Conservation (phyloP, 2,797 vertebrate genomes). For the Myiotriccus ornatus region DNA sequence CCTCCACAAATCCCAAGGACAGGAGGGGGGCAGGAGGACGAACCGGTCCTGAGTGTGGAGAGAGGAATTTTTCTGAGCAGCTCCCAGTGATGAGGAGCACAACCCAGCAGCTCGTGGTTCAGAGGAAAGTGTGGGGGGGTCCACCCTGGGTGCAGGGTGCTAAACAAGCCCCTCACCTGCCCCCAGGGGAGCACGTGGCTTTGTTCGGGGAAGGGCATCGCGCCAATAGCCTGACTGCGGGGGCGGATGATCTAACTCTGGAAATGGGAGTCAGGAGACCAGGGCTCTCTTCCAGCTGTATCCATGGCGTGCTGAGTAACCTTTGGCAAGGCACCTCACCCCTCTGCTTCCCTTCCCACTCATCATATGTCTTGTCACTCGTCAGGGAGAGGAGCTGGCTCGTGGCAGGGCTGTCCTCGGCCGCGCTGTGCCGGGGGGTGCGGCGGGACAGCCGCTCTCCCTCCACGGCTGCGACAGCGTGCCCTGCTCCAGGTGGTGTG, state of each 20-base stretch:
- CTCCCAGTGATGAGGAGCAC: background rate
- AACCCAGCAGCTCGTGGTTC: fast-evolving
- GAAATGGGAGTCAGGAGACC: background rate
- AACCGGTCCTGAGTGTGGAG: fast-evolving
- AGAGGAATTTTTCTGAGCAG: background rate
- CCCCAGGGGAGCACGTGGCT: background rate
- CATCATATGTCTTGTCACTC: slow-evolving; percentile 9
- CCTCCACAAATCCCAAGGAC: background rate
- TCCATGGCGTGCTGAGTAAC: background rate
- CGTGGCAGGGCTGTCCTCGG: background rate
- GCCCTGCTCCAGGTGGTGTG: background rate
- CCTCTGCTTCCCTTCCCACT: slow-evolving; percentile 35
- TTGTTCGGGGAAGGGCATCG: fast-evolving
- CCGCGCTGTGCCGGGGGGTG: fast-evolving
- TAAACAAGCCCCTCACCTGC: background rate
- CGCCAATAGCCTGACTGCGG: background rate
- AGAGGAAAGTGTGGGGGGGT: background rate
- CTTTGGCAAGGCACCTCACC: slow-evolving; percentile 7
- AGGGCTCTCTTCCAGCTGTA: slow-evolving; percentile 53
- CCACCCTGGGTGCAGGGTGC: fast-evolving
- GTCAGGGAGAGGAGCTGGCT: background rate
- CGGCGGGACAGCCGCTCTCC: background rate
- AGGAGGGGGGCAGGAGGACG: background rate
- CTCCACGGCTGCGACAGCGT: fast-evolving
- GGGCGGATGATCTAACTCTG: background rate